Evolutionary conservation across 2,888 invertebrate species (phyloP), one percentile per base, ranked within the genome.

Genomic region (Mythimna ferrago): DNA sequence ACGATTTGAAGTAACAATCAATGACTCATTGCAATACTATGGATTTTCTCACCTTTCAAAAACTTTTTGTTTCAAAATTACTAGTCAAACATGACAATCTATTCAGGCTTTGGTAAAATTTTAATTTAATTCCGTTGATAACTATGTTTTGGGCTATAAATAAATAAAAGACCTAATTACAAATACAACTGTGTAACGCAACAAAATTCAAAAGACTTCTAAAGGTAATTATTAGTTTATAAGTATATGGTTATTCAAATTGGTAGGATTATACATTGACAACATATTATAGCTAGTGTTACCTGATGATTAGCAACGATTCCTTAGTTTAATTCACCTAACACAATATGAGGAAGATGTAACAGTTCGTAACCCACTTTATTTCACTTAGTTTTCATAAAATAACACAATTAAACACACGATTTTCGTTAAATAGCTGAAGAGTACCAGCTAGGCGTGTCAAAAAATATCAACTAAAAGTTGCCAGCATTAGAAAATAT

Each of bases 361-460:
- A 70, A 51, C 44, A 63, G 70, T 70, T 65, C 21, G n/a, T 60
- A 72, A 64, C 38, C 61, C 60, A 73, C 69, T 44, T 61, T 80
- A 77, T 80, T 78, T 80, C 74, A 85, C 76, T 75, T 62, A 75
- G 44, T 73, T 61, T 66, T 60, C 41, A n/a, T 14, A 65, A 73
- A 83, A 63, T 66, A 66, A 76, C 74, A 75, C 63, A 54, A 44
- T 60, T 76, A 80, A 74, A 65, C 68, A 73, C 67, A 78, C 26
- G 63, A 69, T 65, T 73, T 74, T 53, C 21, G 60, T 58, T 48
- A 71, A 77, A 77, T 65, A 57, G 35, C 58, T 51, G 56, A 66
- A 32, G 35, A 73, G 6, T 44, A 67, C 16, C 69, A 64, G 26
- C 66, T 66, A 85, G 86, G 85, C 82, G 85, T 85, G 85, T 85